phyloP scores from a whole-genome alignment of 2,113 vertebrate genomes.

The Archocentrus centrarchus region DNA sequence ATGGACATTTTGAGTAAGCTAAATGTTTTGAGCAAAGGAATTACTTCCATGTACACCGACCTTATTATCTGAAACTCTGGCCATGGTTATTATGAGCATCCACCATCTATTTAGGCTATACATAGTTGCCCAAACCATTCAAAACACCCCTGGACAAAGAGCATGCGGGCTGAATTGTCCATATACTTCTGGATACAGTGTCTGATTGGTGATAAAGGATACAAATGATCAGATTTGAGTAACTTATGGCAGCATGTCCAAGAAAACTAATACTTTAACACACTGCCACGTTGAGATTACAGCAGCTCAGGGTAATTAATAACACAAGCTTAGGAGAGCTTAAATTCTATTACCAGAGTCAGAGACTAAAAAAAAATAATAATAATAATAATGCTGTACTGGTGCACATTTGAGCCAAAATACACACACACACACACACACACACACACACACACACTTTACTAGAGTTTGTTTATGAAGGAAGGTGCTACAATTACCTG shows the following conservation, averaged over 20 bases:
- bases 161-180: background rate
- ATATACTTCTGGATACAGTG: background rate
- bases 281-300: slow-evolving; percentile 24
- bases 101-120: background rate
- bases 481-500: slow-evolving; percentile 37
- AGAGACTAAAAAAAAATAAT: background rate
- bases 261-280: slow-evolving; percentile 7
- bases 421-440: background rate
- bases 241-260: background rate
- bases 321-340: slow-evolving; percentile 43
- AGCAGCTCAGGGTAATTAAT: slow-evolving; percentile 42
- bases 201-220: background rate
- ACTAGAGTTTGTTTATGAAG: slow-evolving; percentile 32
- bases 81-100: background rate
- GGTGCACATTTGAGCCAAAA: slow-evolving; percentile 4
- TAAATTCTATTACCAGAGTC: slow-evolving; percentile 24
- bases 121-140: background rate
- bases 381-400: background rate
- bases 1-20: no score
- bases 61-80: no score
- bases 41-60: no score
- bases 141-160: background rate
- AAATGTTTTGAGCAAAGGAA: no score
- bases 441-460: background rate
- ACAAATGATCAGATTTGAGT: slow-evolving; percentile 7